Evolutionary conservation across 2,888 invertebrate genomes (phyloP).

Genomic region (Seira musarum): DNA sequence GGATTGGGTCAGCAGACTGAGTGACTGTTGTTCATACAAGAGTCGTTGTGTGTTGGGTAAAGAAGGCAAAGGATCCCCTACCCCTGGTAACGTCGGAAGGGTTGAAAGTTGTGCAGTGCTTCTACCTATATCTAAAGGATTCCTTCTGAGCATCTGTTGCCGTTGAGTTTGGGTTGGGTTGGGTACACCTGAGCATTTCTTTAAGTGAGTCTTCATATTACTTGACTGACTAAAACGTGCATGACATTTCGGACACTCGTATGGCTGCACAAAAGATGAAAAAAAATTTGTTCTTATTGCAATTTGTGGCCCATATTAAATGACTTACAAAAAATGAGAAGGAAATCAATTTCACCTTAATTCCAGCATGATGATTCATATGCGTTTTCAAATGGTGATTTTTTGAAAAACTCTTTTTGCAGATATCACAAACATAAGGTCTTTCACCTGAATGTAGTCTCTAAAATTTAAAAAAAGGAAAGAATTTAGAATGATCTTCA

Average conservation of each 20-base stretch:
- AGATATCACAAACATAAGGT: conserved; percentile 82
- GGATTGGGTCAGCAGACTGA: conserved; percentile 25
- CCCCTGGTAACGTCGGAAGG: conserved; percentile 17
- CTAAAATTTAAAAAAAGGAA: conserved; percentile 72
- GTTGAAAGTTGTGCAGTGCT: conserved; percentile 23
- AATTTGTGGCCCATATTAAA: background rate
- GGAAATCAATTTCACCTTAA: conserved; percentile 47
- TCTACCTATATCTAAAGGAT: conserved; percentile 39
- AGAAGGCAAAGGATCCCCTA: conserved; percentile 30
- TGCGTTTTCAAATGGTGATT: conserved; percentile 70
- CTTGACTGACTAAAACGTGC: conserved; percentile 88
- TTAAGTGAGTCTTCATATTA: conserved; percentile 89
- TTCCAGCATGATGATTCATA: conserved; percentile 69
- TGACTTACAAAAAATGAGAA: background rate
- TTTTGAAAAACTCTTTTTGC: conserved; percentile 79
- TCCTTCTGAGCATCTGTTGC: conserved; percentile 49
- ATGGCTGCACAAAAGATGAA: too few relatives aligned
- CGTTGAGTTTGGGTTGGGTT: conserved; percentile 44
- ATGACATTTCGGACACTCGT: conserved; percentile 68
- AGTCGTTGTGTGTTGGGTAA: conserved; percentile 29
- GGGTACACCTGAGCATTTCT: conserved; percentile 77
- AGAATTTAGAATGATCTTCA: too few relatives aligned
- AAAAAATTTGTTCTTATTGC: too few relatives aligned
- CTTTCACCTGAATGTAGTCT: conserved; percentile 86
- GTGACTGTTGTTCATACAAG: conserved; percentile 37